These are phyloP conservation scores for Agonopterix subpropinquella DNA, from an alignment of 2,888 invertebrate genomes.

Conservation along the genomic window DNA sequence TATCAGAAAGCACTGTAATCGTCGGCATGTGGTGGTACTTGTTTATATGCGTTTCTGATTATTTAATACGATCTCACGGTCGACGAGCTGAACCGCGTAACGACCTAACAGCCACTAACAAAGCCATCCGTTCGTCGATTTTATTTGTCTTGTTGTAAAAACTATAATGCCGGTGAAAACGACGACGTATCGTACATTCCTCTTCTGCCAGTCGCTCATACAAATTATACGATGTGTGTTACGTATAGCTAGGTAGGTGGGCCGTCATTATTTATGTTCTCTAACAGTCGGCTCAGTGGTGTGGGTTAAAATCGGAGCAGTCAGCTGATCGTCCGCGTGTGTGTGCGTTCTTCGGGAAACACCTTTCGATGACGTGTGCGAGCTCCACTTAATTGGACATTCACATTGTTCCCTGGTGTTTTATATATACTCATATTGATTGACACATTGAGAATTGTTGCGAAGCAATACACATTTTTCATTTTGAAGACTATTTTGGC, in stretches of 20 bases:
- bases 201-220: conserved; percentile 59
- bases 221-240: conserved; percentile 71
- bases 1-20: too few relatives aligned
- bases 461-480: not conserved
- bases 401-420: conserved; percentile 67
- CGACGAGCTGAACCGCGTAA: conserved; percentile 31
- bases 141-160: conserved; percentile 55
- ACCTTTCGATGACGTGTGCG: conserved; percentile 74
- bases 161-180: conserved; percentile 51
- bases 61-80: conserved; percentile 65
- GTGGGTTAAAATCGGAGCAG: conserved; percentile 75
- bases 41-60: conserved; percentile 57
- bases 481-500: not conserved
- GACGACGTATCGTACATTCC: conserved; percentile 62
- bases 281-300: conserved; percentile 68
- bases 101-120: conserved; percentile 42
- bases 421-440: conserved; percentile 39
- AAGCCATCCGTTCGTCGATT: conserved; percentile 42
- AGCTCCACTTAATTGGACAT: conserved; percentile 73
- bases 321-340: conserved; percentile 67
- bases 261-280: conserved; percentile 76
- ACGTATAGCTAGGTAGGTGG: conserved; percentile 73
- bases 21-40: conserved; percentile 21
- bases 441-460: too few relatives aligned
- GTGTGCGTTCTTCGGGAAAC: conserved; percentile 74